Evolutionary conservation across 2,888 invertebrate genomes (phyloP).

Genomic region (Alcis repandata): DNA sequence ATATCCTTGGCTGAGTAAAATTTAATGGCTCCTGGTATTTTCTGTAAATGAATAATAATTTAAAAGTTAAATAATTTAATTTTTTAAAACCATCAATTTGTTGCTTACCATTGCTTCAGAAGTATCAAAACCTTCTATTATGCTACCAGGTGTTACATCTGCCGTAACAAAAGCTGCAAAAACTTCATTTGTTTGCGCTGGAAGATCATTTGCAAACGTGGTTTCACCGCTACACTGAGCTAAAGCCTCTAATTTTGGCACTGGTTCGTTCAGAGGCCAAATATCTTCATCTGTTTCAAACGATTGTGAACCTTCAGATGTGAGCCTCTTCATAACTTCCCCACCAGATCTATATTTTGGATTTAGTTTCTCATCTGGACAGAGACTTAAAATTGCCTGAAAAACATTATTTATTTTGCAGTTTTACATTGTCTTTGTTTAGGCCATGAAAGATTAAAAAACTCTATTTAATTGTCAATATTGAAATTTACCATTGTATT

Average conservation of each 20-base stretch:
- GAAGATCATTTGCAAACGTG: conserved; percentile 91
- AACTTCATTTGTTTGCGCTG: conserved; percentile 88
- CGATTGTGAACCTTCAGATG: conserved; percentile 89
- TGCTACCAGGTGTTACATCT: conserved; percentile 83
- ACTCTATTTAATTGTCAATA: no score
- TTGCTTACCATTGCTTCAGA: conserved; percentile 88
- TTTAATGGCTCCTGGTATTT: conserved; percentile 87
- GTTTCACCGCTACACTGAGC: conserved; percentile 91
- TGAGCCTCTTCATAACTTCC: conserved; percentile 84
- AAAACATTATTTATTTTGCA: conserved; percentile 36
- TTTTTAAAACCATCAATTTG: not conserved
- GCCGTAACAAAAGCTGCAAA: conserved; percentile 90
- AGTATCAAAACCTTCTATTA: conserved; percentile 87
- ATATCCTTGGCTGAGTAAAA: conserved; percentile 89
- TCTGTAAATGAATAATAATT: conserved; percentile 71
- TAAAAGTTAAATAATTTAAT: not conserved
- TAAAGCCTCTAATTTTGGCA: conserved; percentile 91
- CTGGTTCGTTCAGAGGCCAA: conserved; percentile 92
- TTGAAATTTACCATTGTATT: no score
- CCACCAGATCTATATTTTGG: conserved; percentile 86
- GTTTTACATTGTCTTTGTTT: no score
- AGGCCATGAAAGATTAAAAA: no score
- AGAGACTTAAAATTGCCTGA: conserved; percentile 84
- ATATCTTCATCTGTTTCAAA: conserved; percentile 89
- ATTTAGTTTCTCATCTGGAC: conserved; percentile 81